Evolutionary conservation across 92 coral and sea anemone species (phyloP).

Genomic region (Bergia sp.): DNA sequence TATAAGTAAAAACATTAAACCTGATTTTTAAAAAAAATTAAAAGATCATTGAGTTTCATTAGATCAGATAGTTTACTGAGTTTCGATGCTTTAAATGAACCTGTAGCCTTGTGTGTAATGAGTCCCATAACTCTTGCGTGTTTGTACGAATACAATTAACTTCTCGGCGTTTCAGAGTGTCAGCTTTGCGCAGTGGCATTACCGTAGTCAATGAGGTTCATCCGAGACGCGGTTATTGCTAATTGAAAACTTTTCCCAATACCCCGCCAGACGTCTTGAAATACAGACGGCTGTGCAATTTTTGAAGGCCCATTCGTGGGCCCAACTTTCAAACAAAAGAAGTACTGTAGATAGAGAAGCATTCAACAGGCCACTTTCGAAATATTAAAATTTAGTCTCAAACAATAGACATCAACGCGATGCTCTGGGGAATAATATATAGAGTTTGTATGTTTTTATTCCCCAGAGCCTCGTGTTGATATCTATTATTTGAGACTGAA

Average conservation of each 20-base stretch:
- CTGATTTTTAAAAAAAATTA: background rate
- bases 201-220: constrained; percentile 80
- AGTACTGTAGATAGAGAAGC: no score
- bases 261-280: constrained; percentile 88
- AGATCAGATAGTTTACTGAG: background rate
- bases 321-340: no score
- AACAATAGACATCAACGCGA: no score
- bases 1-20: background rate
- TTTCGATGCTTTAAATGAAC: background rate
- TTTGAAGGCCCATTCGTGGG: constrained; percentile 60
- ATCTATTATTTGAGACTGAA: no score
- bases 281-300: constrained; percentile 85
- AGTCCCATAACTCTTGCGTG: background rate
- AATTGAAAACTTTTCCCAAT: constrained; percentile 95
- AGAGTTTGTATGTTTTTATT: no score
- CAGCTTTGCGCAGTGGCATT: constrained; percentile 93
- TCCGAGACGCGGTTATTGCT: constrained; percentile 93
- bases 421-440: no score
- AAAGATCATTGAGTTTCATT: background rate
- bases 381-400: no score
- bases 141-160: background rate
- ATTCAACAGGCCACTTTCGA: no score
- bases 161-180: background rate
- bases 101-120: background rate
- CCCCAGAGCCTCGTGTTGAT: no score